These are phyloP conservation scores for Noctilio leporinus DNA, from an alignment of 2,113 vertebrate genomes.

Conservation along the genomic window DNA sequence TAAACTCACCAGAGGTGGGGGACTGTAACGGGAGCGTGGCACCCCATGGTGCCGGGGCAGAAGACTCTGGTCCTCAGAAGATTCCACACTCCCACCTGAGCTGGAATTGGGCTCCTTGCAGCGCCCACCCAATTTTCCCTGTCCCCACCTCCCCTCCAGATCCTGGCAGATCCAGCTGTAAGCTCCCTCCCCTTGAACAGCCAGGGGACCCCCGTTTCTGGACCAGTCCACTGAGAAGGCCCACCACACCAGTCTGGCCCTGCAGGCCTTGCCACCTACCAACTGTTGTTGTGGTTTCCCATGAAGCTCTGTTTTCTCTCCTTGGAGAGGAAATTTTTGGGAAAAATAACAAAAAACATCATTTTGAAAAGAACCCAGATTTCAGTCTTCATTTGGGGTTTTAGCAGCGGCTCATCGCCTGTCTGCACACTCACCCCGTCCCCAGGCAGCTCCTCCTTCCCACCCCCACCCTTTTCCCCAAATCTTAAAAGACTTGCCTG, in stretches of 20 bases:
- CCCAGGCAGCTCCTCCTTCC: neutral
- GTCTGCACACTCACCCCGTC: neutral
- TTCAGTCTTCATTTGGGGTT: neutral
- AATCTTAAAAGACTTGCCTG: constrained; percentile 52
- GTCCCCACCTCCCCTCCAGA: neutral
- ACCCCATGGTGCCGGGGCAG: neutral
- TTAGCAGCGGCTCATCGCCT: neutral
- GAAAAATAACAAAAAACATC: neutral
- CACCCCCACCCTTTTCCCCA: neutral
- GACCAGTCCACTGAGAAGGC: neutral
- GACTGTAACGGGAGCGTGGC: neutral
- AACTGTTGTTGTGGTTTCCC: constrained; percentile 68
- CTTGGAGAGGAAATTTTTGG: constrained; percentile 14
- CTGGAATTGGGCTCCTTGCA: neutral
- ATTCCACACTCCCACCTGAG: neutral
- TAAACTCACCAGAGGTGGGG: neutral
- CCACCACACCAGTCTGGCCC: neutral
- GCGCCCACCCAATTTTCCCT: neutral
- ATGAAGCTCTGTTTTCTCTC: constrained; percentile 67
- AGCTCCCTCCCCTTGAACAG: neutral
- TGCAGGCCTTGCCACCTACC: constrained; percentile 42
- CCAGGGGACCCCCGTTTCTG: neutral
- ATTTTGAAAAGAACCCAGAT: constrained; percentile 25
- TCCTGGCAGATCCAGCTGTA: neutral
- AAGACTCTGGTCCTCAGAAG: neutral